These are phyloP conservation scores for Cariama cristata DNA, from an alignment of 2,113 vertebrate species.

Conservation along the genomic window DNA sequence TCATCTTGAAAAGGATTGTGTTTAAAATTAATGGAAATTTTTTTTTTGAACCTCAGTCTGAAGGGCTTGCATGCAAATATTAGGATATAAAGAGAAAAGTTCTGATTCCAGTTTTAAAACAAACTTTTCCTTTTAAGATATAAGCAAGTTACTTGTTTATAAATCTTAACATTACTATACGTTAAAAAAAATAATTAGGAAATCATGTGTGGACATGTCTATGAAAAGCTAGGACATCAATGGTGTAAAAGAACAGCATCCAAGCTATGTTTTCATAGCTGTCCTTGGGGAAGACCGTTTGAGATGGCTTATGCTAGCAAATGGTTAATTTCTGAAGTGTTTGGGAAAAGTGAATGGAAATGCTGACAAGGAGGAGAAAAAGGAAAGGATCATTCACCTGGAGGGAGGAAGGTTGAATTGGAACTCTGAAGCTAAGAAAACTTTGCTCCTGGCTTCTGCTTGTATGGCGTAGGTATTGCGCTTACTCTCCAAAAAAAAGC, in stretches of 20 bases:
- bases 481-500: not conserved
- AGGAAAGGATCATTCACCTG: not conserved
- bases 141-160: not conserved
- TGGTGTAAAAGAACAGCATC: not conserved
- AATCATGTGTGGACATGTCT: not conserved
- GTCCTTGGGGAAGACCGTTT: not conserved
- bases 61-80: not conserved
- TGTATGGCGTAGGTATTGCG: not conserved
- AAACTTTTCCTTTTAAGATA: not conserved
- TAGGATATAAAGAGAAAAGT: not conserved
- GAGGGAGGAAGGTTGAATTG: not conserved
- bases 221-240: not conserved
- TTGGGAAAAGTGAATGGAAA: not conserved
- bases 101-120: not conserved
- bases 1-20: not conserved
- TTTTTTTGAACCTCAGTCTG: not conserved
- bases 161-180: not conserved
- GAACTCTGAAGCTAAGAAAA: not conserved
- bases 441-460: not conserved
- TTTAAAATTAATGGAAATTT: not conserved
- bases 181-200: not conserved
- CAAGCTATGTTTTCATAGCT: not conserved
- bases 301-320: not conserved
- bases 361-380: not conserved
- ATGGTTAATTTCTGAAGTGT: not conserved